Evolutionary conservation across 2,797 vertebrate species (phyloP).

Genomic region (Danio kyathit): DNA sequence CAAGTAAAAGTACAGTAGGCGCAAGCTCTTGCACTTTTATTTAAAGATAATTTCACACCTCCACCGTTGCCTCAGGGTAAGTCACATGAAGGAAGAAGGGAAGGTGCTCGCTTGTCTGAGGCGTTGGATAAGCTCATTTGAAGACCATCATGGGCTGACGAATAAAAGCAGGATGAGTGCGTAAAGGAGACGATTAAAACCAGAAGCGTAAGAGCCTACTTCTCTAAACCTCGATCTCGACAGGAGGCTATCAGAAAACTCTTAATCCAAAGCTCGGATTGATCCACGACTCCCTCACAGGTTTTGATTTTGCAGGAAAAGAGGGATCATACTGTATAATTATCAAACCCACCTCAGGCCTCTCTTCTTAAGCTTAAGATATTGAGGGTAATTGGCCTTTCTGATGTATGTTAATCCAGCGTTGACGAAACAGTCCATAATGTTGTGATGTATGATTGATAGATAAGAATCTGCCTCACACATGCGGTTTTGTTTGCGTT

Average conservation of each 20-base stretch:
- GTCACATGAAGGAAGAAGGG: conserved; percentile 32
- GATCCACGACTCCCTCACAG: conserved; percentile 71
- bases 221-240: conserved; percentile 55
- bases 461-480: conserved; percentile 8
- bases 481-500: background rate
- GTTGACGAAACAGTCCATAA: conserved; percentile 26
- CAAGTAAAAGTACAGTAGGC: conserved; percentile 2
- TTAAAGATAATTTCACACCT: conserved; percentile 45
- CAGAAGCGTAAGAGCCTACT: conserved; percentile 47
- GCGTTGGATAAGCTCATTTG: conserved; percentile 38
- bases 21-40: conserved; percentile 32
- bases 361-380: conserved; percentile 38
- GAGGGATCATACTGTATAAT: conserved; percentile 74
- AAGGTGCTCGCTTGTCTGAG: conserved; percentile 27
- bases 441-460: conserved; percentile 22
- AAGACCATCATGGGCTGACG: conserved; percentile 31
- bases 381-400: conserved; percentile 53
- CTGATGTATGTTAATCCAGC: conserved; percentile 53
- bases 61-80: conserved; percentile 31
- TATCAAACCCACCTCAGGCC: conserved; percentile 70
- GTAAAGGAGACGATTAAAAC: conserved; percentile 57
- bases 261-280: conserved; percentile 78
- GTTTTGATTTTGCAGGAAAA: conserved; percentile 62
- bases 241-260: conserved; percentile 71
- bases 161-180: conserved; percentile 56